These are phyloP conservation scores for Bostrychus sinensis DNA, from an alignment of 2,113 vertebrate species.

Conservation along the genomic window DNA sequence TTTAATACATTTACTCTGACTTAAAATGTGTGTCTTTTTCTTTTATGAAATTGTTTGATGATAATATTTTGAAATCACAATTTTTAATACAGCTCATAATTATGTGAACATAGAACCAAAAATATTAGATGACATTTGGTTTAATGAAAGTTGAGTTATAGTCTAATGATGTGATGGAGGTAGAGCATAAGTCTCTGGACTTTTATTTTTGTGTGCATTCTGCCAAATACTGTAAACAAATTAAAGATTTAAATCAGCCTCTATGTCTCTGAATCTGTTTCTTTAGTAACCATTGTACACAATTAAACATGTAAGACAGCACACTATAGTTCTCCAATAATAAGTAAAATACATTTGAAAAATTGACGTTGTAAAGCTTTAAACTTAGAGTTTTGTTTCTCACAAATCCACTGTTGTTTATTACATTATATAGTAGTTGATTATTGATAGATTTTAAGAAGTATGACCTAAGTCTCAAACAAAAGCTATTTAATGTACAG, in stretches of 20 bases:
- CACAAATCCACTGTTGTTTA: too few species aligned
- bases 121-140: constrained; percentile 44
- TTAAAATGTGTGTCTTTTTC: constrained; percentile 37
- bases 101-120: constrained; percentile 38
- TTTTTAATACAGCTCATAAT: constrained; percentile 42
- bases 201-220: constrained; percentile 67
- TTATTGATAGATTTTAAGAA: too few species aligned
- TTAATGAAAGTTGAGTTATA: constrained; percentile 39
- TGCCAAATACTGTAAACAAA: constrained; percentile 68
- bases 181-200: constrained; percentile 50
- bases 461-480: too few species aligned
- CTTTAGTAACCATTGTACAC: too few species aligned
- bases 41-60: constrained; percentile 41
- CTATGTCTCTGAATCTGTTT: neutral
- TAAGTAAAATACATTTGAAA: too few species aligned
- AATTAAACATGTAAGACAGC: too few species aligned
- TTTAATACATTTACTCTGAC: constrained; percentile 33
- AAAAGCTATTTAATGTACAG: too few species aligned
- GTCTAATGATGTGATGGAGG: constrained; percentile 43
- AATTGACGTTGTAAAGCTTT: too few species aligned
- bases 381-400: too few species aligned
- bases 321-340: too few species aligned
- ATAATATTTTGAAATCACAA: constrained; percentile 29
- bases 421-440: too few species aligned
- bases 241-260: constrained; percentile 67